A percentile compares a stretch with the other conserved stretches of the same genome.
Conservation (phyloP, 2,113 vertebrate species). For the Misgurnus mizolepis region DNA sequence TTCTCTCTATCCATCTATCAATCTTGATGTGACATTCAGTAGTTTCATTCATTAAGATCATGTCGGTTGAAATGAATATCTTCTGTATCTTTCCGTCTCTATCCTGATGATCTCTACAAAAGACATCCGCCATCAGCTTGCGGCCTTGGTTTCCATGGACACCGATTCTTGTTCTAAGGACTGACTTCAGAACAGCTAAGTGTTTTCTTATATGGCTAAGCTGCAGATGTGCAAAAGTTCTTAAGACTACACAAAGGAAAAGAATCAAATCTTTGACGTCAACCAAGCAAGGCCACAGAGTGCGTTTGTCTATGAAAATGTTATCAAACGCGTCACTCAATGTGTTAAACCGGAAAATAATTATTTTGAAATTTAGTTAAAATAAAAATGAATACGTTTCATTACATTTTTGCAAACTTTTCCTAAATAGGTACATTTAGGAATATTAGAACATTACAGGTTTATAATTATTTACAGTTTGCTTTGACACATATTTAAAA, state of each 20-base stretch:
- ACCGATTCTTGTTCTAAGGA: slow-evolving; percentile 29
- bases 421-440: no score
- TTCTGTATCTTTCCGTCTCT: not conserved
- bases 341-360: not conserved
- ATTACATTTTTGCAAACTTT: not conserved
- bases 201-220: no score
- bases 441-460: no score
- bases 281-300: not conserved
- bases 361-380: not conserved
- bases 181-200: slow-evolving; percentile 4
- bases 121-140: slow-evolving; percentile 32
- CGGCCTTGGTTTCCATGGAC: slow-evolving; percentile 52
- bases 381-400: no score
- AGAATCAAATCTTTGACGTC: not conserved
- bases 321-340: not conserved
- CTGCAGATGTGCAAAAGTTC: not conserved
- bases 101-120: slow-evolving; percentile 34
- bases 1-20: no score
- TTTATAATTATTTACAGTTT: no score
- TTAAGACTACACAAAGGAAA: not conserved
- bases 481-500: no score
- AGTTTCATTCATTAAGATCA: no score
- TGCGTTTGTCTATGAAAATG: not conserved
- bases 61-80: not conserved
- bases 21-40: no score